Conservation (phyloP, 2,888 invertebrate genomes). For the Oegoconia quadripuncta region DNA sequence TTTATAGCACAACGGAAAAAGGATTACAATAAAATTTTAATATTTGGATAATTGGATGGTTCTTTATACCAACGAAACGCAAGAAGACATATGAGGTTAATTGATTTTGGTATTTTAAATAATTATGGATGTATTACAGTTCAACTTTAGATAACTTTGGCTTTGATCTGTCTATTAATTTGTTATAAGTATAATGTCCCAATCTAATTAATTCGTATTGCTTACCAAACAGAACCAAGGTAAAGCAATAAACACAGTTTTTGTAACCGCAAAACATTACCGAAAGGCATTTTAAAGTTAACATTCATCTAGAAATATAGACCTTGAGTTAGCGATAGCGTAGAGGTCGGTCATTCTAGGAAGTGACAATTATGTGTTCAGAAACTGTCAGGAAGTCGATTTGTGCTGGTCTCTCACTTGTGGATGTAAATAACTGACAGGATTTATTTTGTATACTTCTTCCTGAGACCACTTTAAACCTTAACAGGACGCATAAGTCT, state of each 20-base stretch:
- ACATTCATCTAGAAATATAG: conserved; percentile 7
- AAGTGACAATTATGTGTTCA: conserved; percentile 26
- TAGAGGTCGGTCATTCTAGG: conserved; percentile 28
- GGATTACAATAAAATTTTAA: no score
- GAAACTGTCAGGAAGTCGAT: conserved; percentile 33
- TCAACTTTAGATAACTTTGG: no score
- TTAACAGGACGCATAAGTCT: no score
- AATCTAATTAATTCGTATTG: not conserved
- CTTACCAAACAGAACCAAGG: conserved; percentile 19
- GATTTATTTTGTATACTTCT: conserved; percentile 30
- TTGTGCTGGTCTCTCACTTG: conserved; percentile 27
- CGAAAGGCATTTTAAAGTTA: conserved; percentile 3
- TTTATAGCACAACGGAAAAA: no score
- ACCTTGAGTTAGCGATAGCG: conserved; percentile 13
- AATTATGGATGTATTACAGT: no score
- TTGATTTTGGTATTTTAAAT: no score
- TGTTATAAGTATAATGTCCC: no score
- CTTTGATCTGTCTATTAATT: no score
- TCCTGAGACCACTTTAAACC: conserved; percentile 29
- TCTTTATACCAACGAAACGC: no score
- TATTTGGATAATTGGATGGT: no score
- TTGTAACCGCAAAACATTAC: conserved; percentile 24
- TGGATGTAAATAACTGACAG: conserved; percentile 23
- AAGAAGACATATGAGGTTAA: no score
- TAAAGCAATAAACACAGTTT: conserved; percentile 33